phyloP scores from a whole-genome alignment of 2,888 invertebrate species.

The Cerastoderma edule region DNA sequence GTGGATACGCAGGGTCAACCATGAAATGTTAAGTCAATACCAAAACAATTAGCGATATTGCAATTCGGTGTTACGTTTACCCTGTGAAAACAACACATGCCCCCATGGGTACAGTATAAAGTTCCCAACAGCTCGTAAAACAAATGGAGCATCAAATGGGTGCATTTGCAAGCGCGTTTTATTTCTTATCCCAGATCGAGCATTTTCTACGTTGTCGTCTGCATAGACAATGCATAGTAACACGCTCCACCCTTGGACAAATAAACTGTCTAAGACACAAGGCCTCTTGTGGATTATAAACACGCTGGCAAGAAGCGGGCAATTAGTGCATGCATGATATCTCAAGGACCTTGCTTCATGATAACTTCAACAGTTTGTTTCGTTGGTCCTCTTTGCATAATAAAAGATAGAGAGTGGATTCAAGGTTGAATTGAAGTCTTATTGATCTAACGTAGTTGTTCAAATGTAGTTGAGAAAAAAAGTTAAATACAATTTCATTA shows the following conservation, averaged over 20 bases:
- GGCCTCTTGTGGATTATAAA: conserved; percentile 4
- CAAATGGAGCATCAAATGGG: conserved; percentile 23
- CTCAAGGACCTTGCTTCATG: too few species aligned
- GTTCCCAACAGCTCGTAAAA: conserved; percentile 4
- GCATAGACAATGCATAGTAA: conserved; percentile 9
- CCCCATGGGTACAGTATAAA: conserved; percentile 17
- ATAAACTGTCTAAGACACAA: background rate
- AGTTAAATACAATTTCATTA: too few species aligned
- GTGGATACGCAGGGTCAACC: conserved; percentile 10
- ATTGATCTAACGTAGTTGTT: too few species aligned
- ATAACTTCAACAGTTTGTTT: too few species aligned
- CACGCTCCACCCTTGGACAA: conserved; percentile 4
- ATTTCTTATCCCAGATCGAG: conserved; percentile 20
- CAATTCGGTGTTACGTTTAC: conserved; percentile 22
- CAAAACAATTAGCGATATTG: conserved; percentile 26
- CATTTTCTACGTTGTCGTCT: background rate
- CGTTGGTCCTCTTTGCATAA: too few species aligned
- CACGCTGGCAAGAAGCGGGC: too few species aligned
- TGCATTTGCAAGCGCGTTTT: conserved; percentile 15
- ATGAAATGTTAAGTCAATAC: conserved; percentile 21
- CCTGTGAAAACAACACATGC: conserved; percentile 12
- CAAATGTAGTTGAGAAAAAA: too few species aligned
- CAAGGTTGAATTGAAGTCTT: too few species aligned
- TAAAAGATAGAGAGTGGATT: too few species aligned
- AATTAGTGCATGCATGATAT: too few species aligned